Conservation (phyloP, 2,888 invertebrate species). For the Agapostemon virescens region DNA sequence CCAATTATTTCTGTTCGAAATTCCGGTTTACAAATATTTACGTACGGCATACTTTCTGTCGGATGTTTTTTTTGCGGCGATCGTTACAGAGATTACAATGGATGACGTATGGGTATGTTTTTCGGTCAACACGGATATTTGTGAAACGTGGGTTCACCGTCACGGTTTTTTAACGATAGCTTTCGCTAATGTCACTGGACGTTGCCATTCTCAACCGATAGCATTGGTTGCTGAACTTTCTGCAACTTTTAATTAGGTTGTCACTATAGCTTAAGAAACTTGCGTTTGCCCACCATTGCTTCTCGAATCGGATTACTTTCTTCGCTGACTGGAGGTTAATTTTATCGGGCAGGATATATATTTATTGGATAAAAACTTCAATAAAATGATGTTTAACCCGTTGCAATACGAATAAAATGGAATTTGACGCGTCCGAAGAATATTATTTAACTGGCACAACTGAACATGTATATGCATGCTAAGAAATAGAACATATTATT, state of each 20-base stretch:
- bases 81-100: background rate
- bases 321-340: background rate
- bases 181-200: background rate
- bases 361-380: background rate
- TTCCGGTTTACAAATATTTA: slow-evolving; percentile 10
- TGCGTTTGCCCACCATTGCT: background rate
- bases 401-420: too few relatives aligned
- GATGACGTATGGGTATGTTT: background rate
- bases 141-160: background rate
- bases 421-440: too few relatives aligned
- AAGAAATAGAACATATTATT: too few relatives aligned
- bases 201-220: background rate
- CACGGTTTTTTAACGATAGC: background rate
- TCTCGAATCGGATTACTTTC: background rate
- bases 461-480: too few relatives aligned
- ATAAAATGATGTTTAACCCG: background rate
- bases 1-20: background rate
- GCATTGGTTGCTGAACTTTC: background rate
- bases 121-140: background rate
- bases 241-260: slow-evolving; percentile 32
- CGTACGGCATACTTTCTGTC: background rate
- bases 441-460: too few relatives aligned
- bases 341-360: background rate
- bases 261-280: slow-evolving; percentile 10
- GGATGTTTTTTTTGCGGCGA: background rate